Conservation (phyloP, 64 coral and sea anemone genomes). For the Stichodactyla mertensii region DNA sequence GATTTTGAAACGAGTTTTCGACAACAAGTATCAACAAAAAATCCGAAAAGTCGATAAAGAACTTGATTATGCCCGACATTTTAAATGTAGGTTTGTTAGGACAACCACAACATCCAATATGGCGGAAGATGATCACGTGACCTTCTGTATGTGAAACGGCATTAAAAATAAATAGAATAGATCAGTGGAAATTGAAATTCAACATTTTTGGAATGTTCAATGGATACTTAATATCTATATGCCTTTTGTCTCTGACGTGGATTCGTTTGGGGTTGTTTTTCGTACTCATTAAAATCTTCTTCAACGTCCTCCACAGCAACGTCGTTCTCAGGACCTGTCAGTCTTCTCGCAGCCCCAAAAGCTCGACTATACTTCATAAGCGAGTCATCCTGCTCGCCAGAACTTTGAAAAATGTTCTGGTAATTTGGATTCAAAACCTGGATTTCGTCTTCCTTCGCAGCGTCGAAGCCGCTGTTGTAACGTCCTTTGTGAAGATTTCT, state of each 20-base stretch:
- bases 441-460: neutral
- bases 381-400: neutral
- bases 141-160: too few relatives aligned
- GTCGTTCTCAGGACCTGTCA: neutral
- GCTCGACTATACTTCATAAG: conserved; percentile 51
- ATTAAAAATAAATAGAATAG: too few relatives aligned
- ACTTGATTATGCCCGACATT: too few relatives aligned
- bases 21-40: too few relatives aligned
- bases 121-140: too few relatives aligned
- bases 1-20: too few relatives aligned
- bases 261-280: neutral
- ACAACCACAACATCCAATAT: too few relatives aligned
- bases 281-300: conserved; percentile 28
- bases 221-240: neutral
- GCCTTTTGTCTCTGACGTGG: neutral
- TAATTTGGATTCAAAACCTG: neutral
- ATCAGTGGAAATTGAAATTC: too few relatives aligned
- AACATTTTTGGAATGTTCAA: too few relatives aligned
- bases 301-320: conserved; percentile 28
- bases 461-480: neutral
- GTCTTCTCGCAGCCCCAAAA: conserved; percentile 1
- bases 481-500: neutral
- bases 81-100: too few relatives aligned
- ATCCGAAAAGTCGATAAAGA: too few relatives aligned
- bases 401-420: neutral